Base-by-base conservation (phyloP, 2,797 vertebrate species). In the Myripristis murdjan region DNA sequence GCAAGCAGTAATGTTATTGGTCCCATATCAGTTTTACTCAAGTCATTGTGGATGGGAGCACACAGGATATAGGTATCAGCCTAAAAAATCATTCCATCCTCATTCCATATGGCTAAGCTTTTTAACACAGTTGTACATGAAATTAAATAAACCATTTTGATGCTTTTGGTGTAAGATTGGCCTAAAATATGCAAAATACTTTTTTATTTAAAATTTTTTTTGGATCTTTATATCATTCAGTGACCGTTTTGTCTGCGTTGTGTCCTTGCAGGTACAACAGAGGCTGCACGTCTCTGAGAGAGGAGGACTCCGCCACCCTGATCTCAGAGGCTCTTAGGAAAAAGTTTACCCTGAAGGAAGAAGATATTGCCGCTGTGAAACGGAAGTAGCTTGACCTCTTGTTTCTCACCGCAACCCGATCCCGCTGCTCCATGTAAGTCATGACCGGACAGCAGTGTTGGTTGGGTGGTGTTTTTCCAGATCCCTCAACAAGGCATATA, bases 241-340 rank as follows among this genome's bases (percentile, higher is more conserved):
- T 56, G 11, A 56, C 44, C 2, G 26, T 15, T 15, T 60, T 49
- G 51, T 55, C 8, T 58, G 14, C 10, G 31, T 1, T 23, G 39
- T 67, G 14, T 79, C 37, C 14, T 15, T 73, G n/a, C 77, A 96
- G 95, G 87, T 95, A 93, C 86, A 94, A 92, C 77, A 95, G 97
- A 91, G 97, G 85, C 83, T 96, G 96, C 62, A 95, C 92, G 0
- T 95, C 96, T 46, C 73, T 97, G 83, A 96, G 95, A 87, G 97
- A 99, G 73, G 96, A 98, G 47, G 96, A 99, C 88, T 98, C 98
- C 0, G 96, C 97, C 1, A 68, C 94, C 51, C 95, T 98, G 46
- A 99, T 99, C 82, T 98, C 98, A 1, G 97, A 99, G 85, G 97
- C 95, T 58, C 90, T 99, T 59, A 95, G 95, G 64, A 97, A 97